Base-by-base conservation (phyloP, 2,113 vertebrate genomes). In the Leucopsar rothschildi region DNA sequence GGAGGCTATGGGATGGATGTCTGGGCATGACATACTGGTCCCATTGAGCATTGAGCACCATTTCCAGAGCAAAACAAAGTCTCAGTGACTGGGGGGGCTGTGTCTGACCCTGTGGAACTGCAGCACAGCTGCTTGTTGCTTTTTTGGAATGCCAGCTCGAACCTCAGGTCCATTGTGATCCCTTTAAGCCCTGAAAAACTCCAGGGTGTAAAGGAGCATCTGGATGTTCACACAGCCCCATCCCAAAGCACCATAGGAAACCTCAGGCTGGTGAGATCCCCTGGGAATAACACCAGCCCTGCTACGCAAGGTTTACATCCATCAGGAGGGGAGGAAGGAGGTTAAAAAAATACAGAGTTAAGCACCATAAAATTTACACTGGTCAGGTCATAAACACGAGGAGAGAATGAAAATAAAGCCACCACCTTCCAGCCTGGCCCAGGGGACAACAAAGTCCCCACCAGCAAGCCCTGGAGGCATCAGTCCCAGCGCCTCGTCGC, bases 321-420 rank as follows among this genome's bases (percentile, higher is more conserved):
- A 20, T 18, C 14, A 10, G 18, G 68, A 76, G 40, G 65, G 64
- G 47, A 81, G 88, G 88, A 84, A 88, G 82, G 88, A 91, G 86
- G 94, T 92, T 79, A 72, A 75, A 87, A 87, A 79, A 71, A 52
- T 56, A 92, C 13, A 73, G 93, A 93, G 86, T 76, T 96, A 95
- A 98, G 97, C 98, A 98, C 98, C 98, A 49, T 93, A 85, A 96
- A 95, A 90, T 95, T 89, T 96, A 97, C 94, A 96, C 92, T 93
- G 84, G 91, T 97, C 96, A 73, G 97, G 81, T 89, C 86, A 90
- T 93, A 92, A 95, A 93, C 80, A 31, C 12, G 77, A 95, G 86
- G 69, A 95, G 88, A 91, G 91, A 90, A 91, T 3, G 14, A 94
- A 85, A 78, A 63, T 42, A 44, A 94, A 91, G 75, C 85, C 95